phyloP scores from a whole-genome alignment of 2,888 invertebrate species.

The Conus canariensis region DNA sequence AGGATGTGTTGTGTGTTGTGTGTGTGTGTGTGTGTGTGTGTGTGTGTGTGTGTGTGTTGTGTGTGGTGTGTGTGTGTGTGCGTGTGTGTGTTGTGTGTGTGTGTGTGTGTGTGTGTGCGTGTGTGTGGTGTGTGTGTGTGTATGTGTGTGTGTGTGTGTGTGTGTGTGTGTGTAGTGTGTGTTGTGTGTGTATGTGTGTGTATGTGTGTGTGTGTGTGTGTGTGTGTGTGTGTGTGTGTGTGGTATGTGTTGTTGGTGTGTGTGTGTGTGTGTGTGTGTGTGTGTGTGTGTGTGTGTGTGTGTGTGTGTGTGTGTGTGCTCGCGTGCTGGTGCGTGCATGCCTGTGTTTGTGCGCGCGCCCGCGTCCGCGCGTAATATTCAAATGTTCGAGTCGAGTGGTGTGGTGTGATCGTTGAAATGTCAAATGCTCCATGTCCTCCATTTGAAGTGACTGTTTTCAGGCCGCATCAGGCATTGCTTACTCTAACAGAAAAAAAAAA shows the following conservation, averaged over 20 bases:
- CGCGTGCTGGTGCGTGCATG: not conserved
- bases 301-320: not conserved
- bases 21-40: no score
- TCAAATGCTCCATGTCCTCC: no score
- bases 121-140: not conserved
- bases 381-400: no score
- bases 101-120: not conserved
- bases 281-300: conserved; percentile 8
- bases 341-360: not conserved
- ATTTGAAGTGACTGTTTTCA: no score
- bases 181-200: not conserved
- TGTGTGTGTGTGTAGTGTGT: not conserved
- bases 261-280: conserved; percentile 8
- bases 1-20: no score
- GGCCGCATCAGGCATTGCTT: no score
- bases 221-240: conserved; percentile 6
- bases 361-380: not conserved
- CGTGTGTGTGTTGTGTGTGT: no score
- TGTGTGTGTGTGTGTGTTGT: no score
- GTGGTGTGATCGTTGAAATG: no score
- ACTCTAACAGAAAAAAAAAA: no score
- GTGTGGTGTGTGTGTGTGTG: no score
- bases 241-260: no score
- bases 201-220: conserved; percentile 1
- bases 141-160: conserved; percentile 2